phyloP scores from a whole-genome alignment of 64 coral and sea anemone genomes.

The Montipora cactus region DNA sequence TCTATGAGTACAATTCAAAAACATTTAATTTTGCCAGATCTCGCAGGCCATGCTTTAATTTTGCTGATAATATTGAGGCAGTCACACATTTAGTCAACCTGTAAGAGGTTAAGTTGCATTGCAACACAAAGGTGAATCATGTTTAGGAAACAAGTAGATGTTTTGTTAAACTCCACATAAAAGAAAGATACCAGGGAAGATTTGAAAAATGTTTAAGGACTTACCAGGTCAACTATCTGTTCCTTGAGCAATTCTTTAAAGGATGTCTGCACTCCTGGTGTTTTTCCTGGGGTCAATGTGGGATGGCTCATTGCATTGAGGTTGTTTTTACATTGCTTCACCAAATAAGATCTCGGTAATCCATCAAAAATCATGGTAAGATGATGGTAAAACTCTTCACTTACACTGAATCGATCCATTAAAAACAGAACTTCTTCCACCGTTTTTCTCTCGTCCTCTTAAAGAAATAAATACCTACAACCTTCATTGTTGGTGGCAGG shows the following conservation, averaged over 20 bases:
- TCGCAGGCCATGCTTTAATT: no score
- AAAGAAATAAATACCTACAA: neutral
- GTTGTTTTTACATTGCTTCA: constrained; percentile 41
- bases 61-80: no score
- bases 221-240: neutral
- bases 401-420: constrained; percentile 25
- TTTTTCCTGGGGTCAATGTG: neutral
- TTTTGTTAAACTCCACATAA: no score
- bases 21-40: no score
- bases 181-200: no score
- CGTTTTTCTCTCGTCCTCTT: constrained; percentile 22
- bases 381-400: constrained; percentile 52
- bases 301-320: constrained; percentile 7
- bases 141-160: no score
- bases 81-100: no score
- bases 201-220: no score
- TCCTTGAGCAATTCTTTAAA: neutral
- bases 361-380: constrained; percentile 37
- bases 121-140: no score
- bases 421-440: constrained; percentile 57
- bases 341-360: constrained; percentile 38
- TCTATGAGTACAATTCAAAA: no score
- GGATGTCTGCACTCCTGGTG: neutral
- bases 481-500: neutral
- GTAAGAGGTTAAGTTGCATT: no score